phyloP scores from a whole-genome alignment of 2,797 vertebrate genomes.

The Peromyscus attwateri region DNA sequence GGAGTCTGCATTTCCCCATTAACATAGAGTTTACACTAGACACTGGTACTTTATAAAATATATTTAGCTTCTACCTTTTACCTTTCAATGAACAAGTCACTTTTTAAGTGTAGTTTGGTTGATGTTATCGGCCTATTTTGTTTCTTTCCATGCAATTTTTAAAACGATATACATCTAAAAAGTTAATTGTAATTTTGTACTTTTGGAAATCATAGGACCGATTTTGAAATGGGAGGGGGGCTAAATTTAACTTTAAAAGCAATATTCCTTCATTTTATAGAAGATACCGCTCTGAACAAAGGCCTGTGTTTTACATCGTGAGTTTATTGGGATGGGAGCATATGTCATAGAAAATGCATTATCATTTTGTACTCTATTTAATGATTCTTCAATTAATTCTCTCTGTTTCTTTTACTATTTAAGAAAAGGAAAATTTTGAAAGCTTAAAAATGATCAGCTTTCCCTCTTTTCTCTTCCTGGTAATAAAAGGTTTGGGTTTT shows the following conservation, averaged over 20 bases:
- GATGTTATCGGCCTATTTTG: not conserved
- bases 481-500: constrained; percentile 55
- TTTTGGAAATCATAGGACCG: not conserved
- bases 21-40: not conserved
- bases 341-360: not conserved
- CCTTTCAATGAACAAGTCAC: not conserved
- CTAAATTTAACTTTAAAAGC: constrained; percentile 28
- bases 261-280: not conserved
- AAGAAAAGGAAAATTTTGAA: not conserved
- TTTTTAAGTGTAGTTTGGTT: constrained; percentile 10
- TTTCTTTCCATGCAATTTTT: not conserved
- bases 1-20: not conserved
- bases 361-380: not conserved
- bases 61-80: not conserved
- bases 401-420: not conserved
- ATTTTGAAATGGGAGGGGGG: not conserved
- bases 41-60: not conserved
- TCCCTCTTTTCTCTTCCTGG: not conserved
- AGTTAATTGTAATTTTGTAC: not conserved
- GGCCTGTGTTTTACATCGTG: constrained; percentile 5
- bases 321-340: not conserved
- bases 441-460: not conserved
- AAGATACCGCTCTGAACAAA: not conserved
- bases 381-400: not conserved
- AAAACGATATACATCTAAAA: not conserved